These are phyloP conservation scores for Papilio machaon DNA, from an alignment of 1,140 invertebrate species.

Conservation along the genomic window DNA sequence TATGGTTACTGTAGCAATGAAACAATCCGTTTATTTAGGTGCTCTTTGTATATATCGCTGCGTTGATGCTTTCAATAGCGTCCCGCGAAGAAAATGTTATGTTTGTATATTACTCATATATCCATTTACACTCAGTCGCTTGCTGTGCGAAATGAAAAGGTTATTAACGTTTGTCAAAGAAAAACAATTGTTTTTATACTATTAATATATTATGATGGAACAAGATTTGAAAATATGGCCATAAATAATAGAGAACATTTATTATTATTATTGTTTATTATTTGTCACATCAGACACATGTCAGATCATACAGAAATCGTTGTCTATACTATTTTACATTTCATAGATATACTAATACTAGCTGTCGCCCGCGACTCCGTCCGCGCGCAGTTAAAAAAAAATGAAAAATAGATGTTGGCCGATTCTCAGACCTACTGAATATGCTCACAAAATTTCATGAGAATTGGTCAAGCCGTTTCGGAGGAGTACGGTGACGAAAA, in stretches of 20 bases:
- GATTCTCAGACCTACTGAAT: no score
- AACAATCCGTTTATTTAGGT: conserved; percentile 19
- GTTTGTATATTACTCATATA: neutral
- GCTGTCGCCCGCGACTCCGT: no score
- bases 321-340: neutral
- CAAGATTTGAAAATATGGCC: neutral
- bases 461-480: no score
- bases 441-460: no score
- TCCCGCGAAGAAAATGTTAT: neutral
- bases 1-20: neutral
- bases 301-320: neutral
- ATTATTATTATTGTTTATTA: neutral
- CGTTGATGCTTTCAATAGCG: neutral
- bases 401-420: no score
- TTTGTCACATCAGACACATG: no score
- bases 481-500: no score
- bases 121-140: neutral
- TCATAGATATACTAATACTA: neutral
- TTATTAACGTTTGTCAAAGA: neutral
- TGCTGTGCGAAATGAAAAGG: neutral
- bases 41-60: neutral
- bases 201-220: conserved; percentile 9
- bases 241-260: neutral
- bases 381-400: no score
- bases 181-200: neutral